Base-by-base conservation (phyloP, 2,113 vertebrate genomes). In the Etheostoma cragini region DNA sequence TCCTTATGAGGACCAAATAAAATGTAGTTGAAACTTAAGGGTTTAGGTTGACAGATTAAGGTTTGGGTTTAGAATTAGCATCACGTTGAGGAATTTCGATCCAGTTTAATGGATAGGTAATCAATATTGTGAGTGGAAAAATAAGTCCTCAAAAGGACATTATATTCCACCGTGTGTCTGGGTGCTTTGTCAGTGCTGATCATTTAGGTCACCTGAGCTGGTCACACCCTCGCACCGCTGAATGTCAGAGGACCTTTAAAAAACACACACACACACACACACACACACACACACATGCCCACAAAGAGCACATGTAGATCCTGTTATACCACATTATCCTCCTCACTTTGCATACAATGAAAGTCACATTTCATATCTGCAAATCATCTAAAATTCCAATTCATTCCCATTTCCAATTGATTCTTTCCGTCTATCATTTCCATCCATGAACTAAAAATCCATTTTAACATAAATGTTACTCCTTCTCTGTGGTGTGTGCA, bases 161-260 rank as follows among this genome's bases (percentile, higher is more conserved):
- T 12, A 11, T 12, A 11, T 45, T 47, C 5, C 22, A 16, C 14
- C 1, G 49, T 71, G 1, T 60, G 12, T 69, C 5, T 50, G 70
- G 65, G 70, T 56, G 53, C 42, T 72, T 8, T 61, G 67, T 87
- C 85, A 87, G 73, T 62, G 42, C 38, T 50, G 73, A 71, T 68
- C 73, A 72, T 81, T 76, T 82, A 47, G 72, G 78, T 83, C 62
- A 85, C 64, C 56, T 84, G 49, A 90, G 87, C 67, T 70, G 83
- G 46, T 80, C 70, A 85, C 80, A 86, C 78, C 61, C 64, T 86
- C 49, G 56, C 81, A 72, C 62, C 4, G 1, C 22, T 67, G 47
- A 78, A 71, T 75, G 68, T 84, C 77, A 81, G 16, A 69, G 73
- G 38, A 69, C 22, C 3, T 63, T 66, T 50, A 46, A 65, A 46